Evolutionary conservation across 2,888 invertebrate species (phyloP), one percentile per base, ranked within the genome.

Genomic region (Parochlus steinenii): DNA sequence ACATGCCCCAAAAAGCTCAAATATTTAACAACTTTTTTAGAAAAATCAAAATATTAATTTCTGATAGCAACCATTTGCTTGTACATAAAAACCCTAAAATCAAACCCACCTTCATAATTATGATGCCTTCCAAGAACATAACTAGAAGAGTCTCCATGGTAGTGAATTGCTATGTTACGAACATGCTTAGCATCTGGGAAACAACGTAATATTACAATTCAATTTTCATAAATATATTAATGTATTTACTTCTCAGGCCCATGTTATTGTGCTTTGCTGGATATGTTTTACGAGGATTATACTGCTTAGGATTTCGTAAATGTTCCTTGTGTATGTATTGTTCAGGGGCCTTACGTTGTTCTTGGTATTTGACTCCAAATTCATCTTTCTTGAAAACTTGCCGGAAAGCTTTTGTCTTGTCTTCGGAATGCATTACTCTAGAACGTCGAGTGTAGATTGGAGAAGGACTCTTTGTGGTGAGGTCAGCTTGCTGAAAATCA

Each of bases 71-170:
- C 25, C 8, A 22, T 6, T 14, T 12, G 11, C 28, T 28, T 28
- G 7, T 14, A 10, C 18, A 18, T 24, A 33, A 36, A 36, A 33
- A 33, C 16, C 16, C 18, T 11, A 26, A 3, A 33, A 24, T 16
- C 20, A 8, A n/a, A 31, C 41, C 47, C 55, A 66, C 71, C 71
- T 53, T 65, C 66, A 47, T 63, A 72, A 47, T 71, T 63, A 22
- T 63, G 61, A 46, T 73, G 71, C 41, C 58, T 54, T 25, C 65
- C 64, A 0, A 64, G 45, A 41, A 53, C 63, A 39, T 69, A 66
- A 43, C 65, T 67, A 0, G 69, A 67, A 4, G 71, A 69, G 52
- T 74, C 70, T 3, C 73, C 74, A 40, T 64, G 65, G 53, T 67
- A 71, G 47, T 74, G 74, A 3, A 68, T 68, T 1, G 68, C 68